Conservation (phyloP, 2,888 invertebrate genomes). For the Thymelicus sylvestris region DNA sequence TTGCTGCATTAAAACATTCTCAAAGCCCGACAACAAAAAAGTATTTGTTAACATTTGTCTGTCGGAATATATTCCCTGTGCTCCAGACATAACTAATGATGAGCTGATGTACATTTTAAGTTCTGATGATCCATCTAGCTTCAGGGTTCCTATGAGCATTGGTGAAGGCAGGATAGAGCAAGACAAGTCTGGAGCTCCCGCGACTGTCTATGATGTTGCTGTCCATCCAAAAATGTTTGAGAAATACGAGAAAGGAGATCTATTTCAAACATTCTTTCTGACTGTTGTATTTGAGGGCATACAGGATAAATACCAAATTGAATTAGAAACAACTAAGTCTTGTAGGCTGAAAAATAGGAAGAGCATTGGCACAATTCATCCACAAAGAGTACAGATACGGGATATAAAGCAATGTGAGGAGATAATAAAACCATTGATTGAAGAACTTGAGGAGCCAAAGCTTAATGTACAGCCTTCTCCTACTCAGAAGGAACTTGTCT, state of each 20-base stretch:
- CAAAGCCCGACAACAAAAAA: conserved; percentile 87
- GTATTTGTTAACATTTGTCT: conserved; percentile 94
- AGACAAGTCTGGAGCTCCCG: conserved; percentile 90
- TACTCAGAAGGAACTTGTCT: conserved; percentile 78
- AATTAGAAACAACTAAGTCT: conserved; percentile 87
- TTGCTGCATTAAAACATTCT: conserved; percentile 90
- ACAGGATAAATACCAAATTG: conserved; percentile 90
- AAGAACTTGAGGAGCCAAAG: conserved; percentile 79
- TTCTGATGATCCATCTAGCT: conserved; percentile 88
- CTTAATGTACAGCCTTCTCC: conserved; percentile 42
- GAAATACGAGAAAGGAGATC: conserved; percentile 88
- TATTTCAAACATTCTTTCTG: conserved; percentile 92
- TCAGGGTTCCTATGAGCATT: conserved; percentile 95
- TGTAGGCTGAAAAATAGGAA: conserved; percentile 90
- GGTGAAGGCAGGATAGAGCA: conserved; percentile 91
- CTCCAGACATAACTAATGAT: conserved; percentile 88
- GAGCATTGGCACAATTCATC: conserved; percentile 89
- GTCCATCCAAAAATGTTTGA: conserved; percentile 91
- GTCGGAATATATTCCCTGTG: conserved; percentile 90
- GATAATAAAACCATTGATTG: conserved; percentile 78
- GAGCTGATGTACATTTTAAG: conserved; percentile 88
- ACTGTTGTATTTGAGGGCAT: conserved; percentile 90
- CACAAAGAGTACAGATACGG: conserved; percentile 90
- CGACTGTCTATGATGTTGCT: conserved; percentile 93
- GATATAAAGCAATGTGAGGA: conserved; percentile 81